Evolutionary conservation across 2,797 vertebrate genomes (phyloP).

Genomic region (Enteromius fasciolatus): DNA sequence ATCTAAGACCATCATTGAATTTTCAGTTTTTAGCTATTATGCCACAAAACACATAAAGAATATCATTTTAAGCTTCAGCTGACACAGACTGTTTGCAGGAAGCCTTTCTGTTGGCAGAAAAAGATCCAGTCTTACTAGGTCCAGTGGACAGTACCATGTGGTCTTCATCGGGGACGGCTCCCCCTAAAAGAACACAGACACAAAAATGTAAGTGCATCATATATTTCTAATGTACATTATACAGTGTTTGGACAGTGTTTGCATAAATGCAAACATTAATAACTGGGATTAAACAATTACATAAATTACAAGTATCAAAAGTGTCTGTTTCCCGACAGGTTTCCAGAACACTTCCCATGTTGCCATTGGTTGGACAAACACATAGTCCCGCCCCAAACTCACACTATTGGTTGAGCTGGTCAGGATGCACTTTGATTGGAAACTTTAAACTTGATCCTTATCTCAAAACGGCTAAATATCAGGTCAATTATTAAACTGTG

Average conservation of each 20-base stretch:
- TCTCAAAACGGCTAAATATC: background rate
- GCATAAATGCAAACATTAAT: background rate
- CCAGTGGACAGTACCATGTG: slow-evolving; percentile 83
- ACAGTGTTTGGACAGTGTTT: background rate
- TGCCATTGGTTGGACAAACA: background rate
- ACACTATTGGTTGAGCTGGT: background rate
- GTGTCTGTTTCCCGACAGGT: background rate
- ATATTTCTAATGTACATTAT: background rate
- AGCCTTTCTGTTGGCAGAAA: background rate
- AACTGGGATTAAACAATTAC: background rate
- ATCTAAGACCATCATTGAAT: background rate
- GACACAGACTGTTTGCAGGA: background rate
- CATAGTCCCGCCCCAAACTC: background rate
- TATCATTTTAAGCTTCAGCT: background rate
- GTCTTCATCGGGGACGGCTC: slow-evolving; percentile 81
- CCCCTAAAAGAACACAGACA: slow-evolving; percentile 63
- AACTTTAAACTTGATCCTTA: background rate
- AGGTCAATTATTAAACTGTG: background rate
- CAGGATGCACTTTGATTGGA: background rate
- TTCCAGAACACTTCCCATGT: background rate
- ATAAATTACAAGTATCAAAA: background rate
- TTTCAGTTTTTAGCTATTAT: background rate
- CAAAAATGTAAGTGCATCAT: slow-evolving; percentile 8
- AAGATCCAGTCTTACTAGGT: slow-evolving; percentile 71
- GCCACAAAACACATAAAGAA: background rate